Conservation (phyloP, 2,888 invertebrate species). For the Ennomos quercinarius region DNA sequence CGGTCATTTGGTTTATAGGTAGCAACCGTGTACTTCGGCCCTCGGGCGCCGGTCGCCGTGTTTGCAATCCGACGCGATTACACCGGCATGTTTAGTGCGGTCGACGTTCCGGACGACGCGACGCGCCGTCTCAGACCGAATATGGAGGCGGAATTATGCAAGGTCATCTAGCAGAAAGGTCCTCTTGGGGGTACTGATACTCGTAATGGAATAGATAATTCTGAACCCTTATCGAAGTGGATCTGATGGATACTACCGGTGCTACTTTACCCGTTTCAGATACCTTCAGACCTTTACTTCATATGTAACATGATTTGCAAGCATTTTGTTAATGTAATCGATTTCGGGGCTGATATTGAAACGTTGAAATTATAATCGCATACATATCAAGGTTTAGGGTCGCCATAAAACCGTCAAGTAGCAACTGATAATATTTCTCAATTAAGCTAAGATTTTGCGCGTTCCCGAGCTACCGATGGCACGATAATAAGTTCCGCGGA, state of each 20-base stretch:
- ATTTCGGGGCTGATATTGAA: slow-evolving; percentile 26
- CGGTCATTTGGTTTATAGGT: slow-evolving; percentile 22
- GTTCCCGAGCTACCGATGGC: not conserved
- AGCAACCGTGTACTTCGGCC: slow-evolving; percentile 27
- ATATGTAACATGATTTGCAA: not conserved
- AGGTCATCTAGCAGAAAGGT: slow-evolving; percentile 44
- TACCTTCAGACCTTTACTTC: slow-evolving; percentile 10
- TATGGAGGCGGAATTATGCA: slow-evolving; percentile 27
- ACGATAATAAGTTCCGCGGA: slow-evolving; percentile 39
- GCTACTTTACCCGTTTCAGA: not conserved
- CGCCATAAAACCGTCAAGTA: slow-evolving; percentile 41
- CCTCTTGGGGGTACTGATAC: slow-evolving; percentile 48
- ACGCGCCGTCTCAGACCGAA: slow-evolving; percentile 10
- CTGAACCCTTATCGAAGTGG: slow-evolving; percentile 45
- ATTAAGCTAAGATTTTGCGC: slow-evolving; percentile 23
- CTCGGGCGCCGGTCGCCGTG: slow-evolving; percentile 15
- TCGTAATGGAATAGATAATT: slow-evolving; percentile 57
- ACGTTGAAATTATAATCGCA: slow-evolving; percentile 31
- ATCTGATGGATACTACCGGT: slow-evolving; percentile 12
- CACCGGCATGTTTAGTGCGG: slow-evolving; percentile 34
- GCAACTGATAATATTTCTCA: slow-evolving; percentile 45
- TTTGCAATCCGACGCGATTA: slow-evolving; percentile 21
- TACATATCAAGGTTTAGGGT: slow-evolving; percentile 21
- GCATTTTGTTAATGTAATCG: slow-evolving; percentile 8
- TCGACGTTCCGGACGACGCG: slow-evolving; percentile 21